Evolutionary conservation across 2,113 vertebrate genomes (phyloP).

Genomic region (Lepisosteus oculatus): DNA sequence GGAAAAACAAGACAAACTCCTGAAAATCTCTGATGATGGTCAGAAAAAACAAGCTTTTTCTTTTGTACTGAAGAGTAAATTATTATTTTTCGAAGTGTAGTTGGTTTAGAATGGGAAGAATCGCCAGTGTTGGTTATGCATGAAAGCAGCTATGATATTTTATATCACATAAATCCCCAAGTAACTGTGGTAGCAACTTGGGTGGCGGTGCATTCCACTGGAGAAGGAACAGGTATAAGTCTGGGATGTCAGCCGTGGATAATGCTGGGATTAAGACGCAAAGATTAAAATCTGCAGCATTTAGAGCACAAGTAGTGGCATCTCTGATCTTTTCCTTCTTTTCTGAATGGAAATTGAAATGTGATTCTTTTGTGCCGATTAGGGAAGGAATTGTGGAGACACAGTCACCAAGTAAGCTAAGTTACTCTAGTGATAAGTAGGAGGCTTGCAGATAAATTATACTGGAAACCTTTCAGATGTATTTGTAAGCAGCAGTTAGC

Average conservation of each 20-base stretch:
- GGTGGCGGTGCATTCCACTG: too few relatives aligned
- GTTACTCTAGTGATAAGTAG: too few relatives aligned
- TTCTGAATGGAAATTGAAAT: not conserved
- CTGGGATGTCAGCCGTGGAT: not conserved
- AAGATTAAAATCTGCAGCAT: constrained; percentile 14
- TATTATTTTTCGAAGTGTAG: not conserved
- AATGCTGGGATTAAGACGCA: not conserved
- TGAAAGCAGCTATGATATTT: not conserved
- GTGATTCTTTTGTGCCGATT: not conserved
- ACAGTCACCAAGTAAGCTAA: too few relatives aligned
- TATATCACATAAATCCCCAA: not conserved
- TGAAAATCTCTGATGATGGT: not conserved
- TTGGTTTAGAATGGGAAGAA: not conserved
- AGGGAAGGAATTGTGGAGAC: too few relatives aligned
- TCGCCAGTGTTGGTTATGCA: not conserved
- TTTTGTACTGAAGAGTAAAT: not conserved
- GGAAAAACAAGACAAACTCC: too few relatives aligned
- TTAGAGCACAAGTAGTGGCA: not conserved
- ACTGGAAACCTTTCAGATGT: too few relatives aligned
- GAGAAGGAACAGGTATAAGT: not conserved
- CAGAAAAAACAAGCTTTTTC: not conserved
- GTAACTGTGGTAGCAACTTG: not conserved
- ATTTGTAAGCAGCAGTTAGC: too few relatives aligned
- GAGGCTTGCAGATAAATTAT: too few relatives aligned
- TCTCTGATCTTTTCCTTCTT: constrained; percentile 2